These are phyloP conservation scores for Ridgeia piscesae DNA, from an alignment of 1,140 invertebrate genomes.

Conservation along the genomic window DNA sequence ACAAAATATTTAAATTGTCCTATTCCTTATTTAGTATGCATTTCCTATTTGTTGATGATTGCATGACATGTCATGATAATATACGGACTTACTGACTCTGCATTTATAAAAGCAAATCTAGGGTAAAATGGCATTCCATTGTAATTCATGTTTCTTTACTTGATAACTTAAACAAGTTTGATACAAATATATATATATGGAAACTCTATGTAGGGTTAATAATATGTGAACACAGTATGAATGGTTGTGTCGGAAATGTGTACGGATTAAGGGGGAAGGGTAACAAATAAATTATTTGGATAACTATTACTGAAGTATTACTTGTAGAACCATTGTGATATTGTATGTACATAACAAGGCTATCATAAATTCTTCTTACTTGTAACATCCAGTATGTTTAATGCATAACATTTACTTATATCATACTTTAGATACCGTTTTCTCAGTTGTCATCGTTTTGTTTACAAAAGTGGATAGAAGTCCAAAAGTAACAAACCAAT, in stretches of 20 bases:
- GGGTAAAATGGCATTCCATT: too few relatives aligned
- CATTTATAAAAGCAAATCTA: too few relatives aligned
- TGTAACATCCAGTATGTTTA: neutral
- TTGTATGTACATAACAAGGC: neutral
- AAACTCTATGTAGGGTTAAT: neutral
- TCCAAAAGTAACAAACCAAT: neutral
- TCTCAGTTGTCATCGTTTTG: neutral
- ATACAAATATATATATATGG: too few relatives aligned
- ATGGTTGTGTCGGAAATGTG: neutral
- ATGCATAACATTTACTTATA: neutral
- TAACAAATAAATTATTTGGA: neutral
- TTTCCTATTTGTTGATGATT: too few relatives aligned
- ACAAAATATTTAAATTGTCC: too few relatives aligned
- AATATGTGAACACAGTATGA: neutral
- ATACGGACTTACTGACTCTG: too few relatives aligned
- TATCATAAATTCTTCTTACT: neutral
- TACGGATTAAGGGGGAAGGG: neutral
- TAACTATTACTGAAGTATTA: neutral
- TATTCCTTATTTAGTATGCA: too few relatives aligned
- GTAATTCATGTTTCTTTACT: too few relatives aligned
- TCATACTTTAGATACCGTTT: neutral
- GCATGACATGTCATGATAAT: too few relatives aligned
- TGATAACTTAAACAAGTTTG: too few relatives aligned
- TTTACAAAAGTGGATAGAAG: neutral
- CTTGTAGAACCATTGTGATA: too few relatives aligned